Evolutionary conservation across 2,797 vertebrate genomes (phyloP).

Genomic region (Pristis pectinata): DNA sequence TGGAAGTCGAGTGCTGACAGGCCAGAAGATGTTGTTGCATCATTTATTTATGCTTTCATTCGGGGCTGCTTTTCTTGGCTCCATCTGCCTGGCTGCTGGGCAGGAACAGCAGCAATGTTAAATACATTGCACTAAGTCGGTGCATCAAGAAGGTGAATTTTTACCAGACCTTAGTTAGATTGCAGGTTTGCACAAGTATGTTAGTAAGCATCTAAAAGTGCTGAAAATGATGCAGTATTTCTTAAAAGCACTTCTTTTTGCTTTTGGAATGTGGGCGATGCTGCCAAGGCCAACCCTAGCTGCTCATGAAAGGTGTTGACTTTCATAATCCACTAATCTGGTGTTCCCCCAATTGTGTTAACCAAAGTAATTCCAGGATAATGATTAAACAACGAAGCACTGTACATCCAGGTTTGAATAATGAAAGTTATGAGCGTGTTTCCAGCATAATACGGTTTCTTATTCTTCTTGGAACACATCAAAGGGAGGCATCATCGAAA

Average conservation of each 20-base stretch:
- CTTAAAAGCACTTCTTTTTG: not conserved
- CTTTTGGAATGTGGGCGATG: not conserved
- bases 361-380: not conserved
- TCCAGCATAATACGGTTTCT: not conserved
- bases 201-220: not conserved
- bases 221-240: not conserved
- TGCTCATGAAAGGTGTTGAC: not conserved
- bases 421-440: not conserved
- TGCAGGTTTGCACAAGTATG: not conserved
- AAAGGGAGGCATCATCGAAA: not conserved
- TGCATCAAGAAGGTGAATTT: not conserved
- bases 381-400: not conserved
- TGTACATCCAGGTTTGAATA: not conserved
- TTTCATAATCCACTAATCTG: not conserved
- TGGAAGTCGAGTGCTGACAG: not conserved
- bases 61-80: not conserved
- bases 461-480: not conserved
- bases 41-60: not conserved
- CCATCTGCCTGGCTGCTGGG: not conserved
- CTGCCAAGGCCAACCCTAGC: not conserved
- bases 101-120: not conserved
- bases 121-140: not conserved
- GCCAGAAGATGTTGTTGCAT: not conserved
- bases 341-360: not conserved
- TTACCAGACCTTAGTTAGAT: not conserved